Percentiles rank a stretch among this genome's conserved stretches.
Evolutionary conservation across 53 echinoderm and acorn worm species (phyloP).

Genomic region (Actinopyga echinites): DNA sequence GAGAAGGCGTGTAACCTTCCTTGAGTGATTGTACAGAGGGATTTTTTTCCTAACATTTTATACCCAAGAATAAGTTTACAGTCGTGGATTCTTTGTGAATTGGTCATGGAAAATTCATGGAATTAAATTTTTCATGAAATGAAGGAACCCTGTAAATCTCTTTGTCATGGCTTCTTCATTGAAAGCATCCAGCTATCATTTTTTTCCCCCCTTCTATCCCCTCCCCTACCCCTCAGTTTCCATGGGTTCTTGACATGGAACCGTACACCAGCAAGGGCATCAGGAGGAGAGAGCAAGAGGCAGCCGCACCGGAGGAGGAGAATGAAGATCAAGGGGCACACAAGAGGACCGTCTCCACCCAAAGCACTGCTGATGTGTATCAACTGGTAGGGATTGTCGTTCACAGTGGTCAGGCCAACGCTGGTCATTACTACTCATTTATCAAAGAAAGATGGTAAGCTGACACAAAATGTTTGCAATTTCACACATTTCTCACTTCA

Average conservation of each 20-base stretch:
- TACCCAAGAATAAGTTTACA: too few relatives aligned
- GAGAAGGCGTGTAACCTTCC: too few relatives aligned
- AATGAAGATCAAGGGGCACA: background rate
- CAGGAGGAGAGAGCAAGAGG: slow-evolving; percentile 71
- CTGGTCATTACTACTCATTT: slow-evolving; percentile 97
- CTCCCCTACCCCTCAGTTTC: slow-evolving; percentile 58
- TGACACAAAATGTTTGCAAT: background rate
- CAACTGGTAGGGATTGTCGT: slow-evolving; percentile 92
- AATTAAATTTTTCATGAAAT: too few relatives aligned
- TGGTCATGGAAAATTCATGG: too few relatives aligned
- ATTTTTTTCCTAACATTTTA: too few relatives aligned
- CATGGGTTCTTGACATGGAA: slow-evolving; percentile 99
- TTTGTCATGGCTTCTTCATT: background rate
- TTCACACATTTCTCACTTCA: too few relatives aligned
- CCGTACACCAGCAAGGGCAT: slow-evolving; percentile 89
- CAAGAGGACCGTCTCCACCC: slow-evolving; percentile 55
- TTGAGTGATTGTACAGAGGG: too few relatives aligned
- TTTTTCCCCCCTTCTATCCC: background rate
- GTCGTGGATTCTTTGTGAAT: too few relatives aligned
- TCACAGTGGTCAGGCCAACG: slow-evolving; percentile 96
- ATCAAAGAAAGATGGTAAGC: slow-evolving; percentile 88
- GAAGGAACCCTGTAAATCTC: background rate
- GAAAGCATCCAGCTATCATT: background rate
- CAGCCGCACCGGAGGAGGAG: slow-evolving; percentile 13
- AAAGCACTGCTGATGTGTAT: slow-evolving; percentile 76